phyloP scores from a whole-genome alignment of 2,797 vertebrate species.

The Anableps anableps region DNA sequence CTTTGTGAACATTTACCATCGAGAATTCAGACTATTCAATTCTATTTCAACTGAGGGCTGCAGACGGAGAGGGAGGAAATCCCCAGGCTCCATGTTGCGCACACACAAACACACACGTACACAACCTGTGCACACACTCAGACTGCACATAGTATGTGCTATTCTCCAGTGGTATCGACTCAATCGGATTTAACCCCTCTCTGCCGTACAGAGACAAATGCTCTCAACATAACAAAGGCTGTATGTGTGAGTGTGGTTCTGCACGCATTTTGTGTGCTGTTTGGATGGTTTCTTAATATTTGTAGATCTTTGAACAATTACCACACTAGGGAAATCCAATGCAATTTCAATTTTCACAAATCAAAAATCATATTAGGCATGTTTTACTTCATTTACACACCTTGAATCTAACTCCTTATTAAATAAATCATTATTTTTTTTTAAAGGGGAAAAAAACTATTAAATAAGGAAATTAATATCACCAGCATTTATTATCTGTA shows the following conservation, averaged over 20 bases:
- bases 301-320: constrained; percentile 51
- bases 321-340: constrained; percentile 57
- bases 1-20: constrained; percentile 76
- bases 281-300: constrained; percentile 48
- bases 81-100: constrained; percentile 73
- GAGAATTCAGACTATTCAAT: constrained; percentile 82
- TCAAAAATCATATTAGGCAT: constrained; percentile 37
- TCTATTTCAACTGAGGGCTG: constrained; percentile 81
- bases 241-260: constrained; percentile 51
- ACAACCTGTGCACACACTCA: constrained; percentile 55
- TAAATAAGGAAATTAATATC: constrained; percentile 1
- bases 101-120: constrained; percentile 52
- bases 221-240: constrained; percentile 80
- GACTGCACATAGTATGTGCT: constrained; percentile 64
- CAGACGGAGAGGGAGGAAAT: constrained; percentile 74
- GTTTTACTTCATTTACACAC: constrained; percentile 16
- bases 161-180: constrained; percentile 81
- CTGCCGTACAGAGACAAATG: constrained; percentile 73
- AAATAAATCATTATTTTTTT: neutral
- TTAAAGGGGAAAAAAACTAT: neutral
- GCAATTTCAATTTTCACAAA: constrained; percentile 47
- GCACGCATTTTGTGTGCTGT: constrained; percentile 31
- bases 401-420: constrained; percentile 24
- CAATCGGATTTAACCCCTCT: constrained; percentile 80
- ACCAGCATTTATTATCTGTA: neutral